Evolutionary conservation across 2,113 vertebrate species (phyloP).

Genomic region (Hyla sarda): DNA sequence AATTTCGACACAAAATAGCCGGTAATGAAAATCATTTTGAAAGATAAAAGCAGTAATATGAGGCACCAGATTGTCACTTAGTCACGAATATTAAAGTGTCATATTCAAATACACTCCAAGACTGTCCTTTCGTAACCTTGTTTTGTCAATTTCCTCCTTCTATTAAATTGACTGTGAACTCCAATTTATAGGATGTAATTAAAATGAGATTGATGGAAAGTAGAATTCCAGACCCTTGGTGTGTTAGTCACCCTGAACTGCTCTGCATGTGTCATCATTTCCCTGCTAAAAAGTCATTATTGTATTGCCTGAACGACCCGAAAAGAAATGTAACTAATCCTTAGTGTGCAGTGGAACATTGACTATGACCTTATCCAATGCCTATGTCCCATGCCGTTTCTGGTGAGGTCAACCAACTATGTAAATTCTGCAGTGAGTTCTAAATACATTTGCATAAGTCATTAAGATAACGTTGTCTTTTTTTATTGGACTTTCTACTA

Average conservation of each 20-base stretch:
- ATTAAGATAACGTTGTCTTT: background rate
- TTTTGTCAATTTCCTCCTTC: conserved; percentile 55
- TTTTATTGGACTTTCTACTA: background rate
- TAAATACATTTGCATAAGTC: background rate
- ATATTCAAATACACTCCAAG: conserved; percentile 51
- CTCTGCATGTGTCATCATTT: conserved; percentile 53
- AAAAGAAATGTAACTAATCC: conserved; percentile 10
- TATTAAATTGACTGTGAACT: conserved; percentile 60
- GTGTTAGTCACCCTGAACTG: conserved; percentile 49
- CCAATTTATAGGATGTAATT: conserved; percentile 58
- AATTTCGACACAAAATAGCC: background rate
- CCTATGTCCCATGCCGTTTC: background rate
- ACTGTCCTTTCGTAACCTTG: conserved; percentile 57
- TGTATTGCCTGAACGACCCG: conserved; percentile 47
- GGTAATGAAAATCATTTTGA: background rate
- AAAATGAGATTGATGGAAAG: conserved; percentile 59
- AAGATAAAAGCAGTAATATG: background rate
- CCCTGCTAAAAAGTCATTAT: conserved; percentile 52
- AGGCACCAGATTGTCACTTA: conserved; percentile 27
- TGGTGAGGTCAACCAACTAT: conserved; percentile 3
- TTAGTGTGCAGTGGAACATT: conserved; percentile 14
- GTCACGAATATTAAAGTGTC: conserved; percentile 50
- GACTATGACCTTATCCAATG: conserved; percentile 13
- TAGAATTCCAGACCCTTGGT: conserved; percentile 52
- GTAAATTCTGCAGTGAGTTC: background rate